Evolutionary conservation across 2,888 invertebrate species (phyloP).

Genomic region (Anthophora plumipes): DNA sequence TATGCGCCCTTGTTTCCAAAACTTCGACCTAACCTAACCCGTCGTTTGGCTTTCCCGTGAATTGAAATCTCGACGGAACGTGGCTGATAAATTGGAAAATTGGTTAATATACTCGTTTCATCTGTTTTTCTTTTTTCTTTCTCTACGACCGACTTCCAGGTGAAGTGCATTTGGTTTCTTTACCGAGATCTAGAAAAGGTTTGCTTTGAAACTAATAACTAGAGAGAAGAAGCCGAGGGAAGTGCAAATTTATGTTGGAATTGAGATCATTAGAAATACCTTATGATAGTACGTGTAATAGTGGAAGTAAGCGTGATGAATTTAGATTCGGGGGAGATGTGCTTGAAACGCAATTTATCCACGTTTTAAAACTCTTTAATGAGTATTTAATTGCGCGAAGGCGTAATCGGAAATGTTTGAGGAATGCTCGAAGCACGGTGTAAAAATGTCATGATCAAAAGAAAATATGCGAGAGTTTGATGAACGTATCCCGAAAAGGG

Average conservation of each 20-base stretch:
- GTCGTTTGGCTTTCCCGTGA: conserved; percentile 13
- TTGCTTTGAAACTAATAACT: neutral
- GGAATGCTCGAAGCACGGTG: neutral
- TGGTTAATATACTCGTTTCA: neutral
- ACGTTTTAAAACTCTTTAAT: neutral
- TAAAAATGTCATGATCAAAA: conserved; percentile 23
- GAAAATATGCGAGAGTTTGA: neutral
- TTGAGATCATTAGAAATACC: neutral
- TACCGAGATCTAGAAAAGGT: neutral
- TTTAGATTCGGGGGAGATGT: too few species aligned
- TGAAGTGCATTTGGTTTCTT: neutral
- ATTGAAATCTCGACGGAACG: conserved; percentile 30
- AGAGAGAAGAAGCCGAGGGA: too few species aligned
- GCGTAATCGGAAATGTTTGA: neutral
- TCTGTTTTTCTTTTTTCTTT: neutral
- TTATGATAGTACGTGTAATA: too few species aligned
- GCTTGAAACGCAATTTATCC: too few species aligned
- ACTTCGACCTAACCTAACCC: neutral
- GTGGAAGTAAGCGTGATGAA: too few species aligned
- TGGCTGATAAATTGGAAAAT: conserved; percentile 25
- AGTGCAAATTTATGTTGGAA: neutral
- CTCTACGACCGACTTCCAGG: too few species aligned
- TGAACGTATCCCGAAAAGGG: conserved; percentile 2
- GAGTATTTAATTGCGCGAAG: neutral
- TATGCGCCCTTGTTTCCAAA: conserved; percentile 12